Base-by-base conservation (phyloP, 2,113 vertebrate genomes). In the Etheostoma cragini region DNA sequence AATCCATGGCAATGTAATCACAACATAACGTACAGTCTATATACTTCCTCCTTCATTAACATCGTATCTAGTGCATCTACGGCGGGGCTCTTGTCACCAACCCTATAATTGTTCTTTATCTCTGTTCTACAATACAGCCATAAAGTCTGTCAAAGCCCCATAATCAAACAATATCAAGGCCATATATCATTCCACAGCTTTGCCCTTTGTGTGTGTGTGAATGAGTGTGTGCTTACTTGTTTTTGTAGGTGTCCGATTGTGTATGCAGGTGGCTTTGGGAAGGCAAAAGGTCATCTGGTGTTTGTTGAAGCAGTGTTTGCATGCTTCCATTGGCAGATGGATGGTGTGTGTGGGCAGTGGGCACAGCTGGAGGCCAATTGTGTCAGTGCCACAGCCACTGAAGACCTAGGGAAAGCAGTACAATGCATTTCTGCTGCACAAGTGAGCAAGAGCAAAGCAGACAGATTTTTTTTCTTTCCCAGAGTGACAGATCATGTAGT, bases 311-410 rank as follows among this genome's bases (percentile, higher is more conserved):
- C 64, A 38, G 77, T 81, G 85, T 86, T 86, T 86, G 10, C 89
- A 67, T 72, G 64, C 74, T 74, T 67, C 42, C 60, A 47, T 6
- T 81, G 78, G 76, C 78, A 87, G 91, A 88, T 91, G 79, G 80
- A 86, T 85, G 54, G 72, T 80, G 83, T 85, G 67, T 72, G 56
- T 54, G 80, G 71, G 76, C 24, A 76, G 83, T 63, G 72, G 83
- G 85, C 85, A 88, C 88, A 88, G 87, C 84, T 90, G 90, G 80
- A 81, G 77, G 83, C 58, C 54, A 24, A 77, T 74, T 72, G 85
- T 73, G 58, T 79, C 66, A 63, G 24, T 78, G 72, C 45, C 68
- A 80, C 45, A 42, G 7, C 79, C 67, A 73, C 63, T 56, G 33
- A 58, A 52, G 47, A 22, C 6, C n/a, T 14, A 52, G 10, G 49